Evolutionary conservation across 2,113 vertebrate species (phyloP), one percentile per base, ranked within the genome.

Genomic region (Mormoops blainvillei): DNA sequence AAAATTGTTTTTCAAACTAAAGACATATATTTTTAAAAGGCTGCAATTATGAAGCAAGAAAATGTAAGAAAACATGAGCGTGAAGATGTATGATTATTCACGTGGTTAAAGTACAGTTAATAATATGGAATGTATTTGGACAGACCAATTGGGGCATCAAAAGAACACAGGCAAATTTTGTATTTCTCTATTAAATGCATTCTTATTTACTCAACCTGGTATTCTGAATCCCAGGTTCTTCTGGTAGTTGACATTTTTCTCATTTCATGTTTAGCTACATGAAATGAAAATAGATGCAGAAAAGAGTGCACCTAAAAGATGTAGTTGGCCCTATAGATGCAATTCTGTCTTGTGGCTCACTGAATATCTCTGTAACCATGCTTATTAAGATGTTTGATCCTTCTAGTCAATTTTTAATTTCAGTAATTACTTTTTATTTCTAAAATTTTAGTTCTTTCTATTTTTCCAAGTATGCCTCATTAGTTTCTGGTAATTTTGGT

Each of bases 1-100:
- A 87, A 89, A 94, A 48, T 90, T 95, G 6, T 89, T 95, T 97
- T 93, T 85, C 56, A 93, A 90, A 93, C 65, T 56, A 94, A 41
- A 22, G 31, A 95, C 24, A 67, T 89, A 87, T 78, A 96, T 96
- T 82, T 82, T 82, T 94, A 68, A 87, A 94, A 94, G 78, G 71
- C 87, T 48, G 24, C 70, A 94, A 93, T 70, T n/a, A 20, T 80
- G 43, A 93, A 89, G 67, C 54, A 73, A 77, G 50, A 74, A 90
- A 95, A 92, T 73, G 8, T 56, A 86, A 87, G 41, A 76, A 84
- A 67, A 19, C 8, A 41, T 83, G 58, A 88, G 5, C 63, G 24
- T 58, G 38, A 88, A 28, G 52, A 54, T 36, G 7, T 10, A 0
- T 73, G 31, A 36, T 82, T 84, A 87, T 82, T 95, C 94, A 50